These are phyloP conservation scores for Ceraclea dissimilis DNA, from an alignment of 2,888 invertebrate genomes.

Conservation along the genomic window DNA sequence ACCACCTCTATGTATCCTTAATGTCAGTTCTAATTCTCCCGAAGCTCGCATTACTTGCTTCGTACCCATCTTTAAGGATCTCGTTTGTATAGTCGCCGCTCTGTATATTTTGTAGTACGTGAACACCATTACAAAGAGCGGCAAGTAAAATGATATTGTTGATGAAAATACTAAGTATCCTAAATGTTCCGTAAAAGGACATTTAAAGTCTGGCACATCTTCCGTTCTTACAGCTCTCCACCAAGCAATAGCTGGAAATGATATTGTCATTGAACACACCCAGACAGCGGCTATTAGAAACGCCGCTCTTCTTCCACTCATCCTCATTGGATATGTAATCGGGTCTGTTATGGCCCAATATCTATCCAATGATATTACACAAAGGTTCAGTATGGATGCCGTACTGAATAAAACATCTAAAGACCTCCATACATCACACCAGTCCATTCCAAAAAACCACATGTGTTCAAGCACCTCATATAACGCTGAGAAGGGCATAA, in stretches of 20 bases:
- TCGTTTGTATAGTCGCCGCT: slow-evolving; percentile 87
- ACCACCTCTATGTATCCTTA: slow-evolving; percentile 91
- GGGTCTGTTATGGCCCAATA: slow-evolving; percentile 99
- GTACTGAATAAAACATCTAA: slow-evolving; percentile 95
- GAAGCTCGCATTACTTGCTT: slow-evolving; percentile 82
- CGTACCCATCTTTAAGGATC: slow-evolving; percentile 83
- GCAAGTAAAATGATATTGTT: slow-evolving; percentile 95
- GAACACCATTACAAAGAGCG: slow-evolving; percentile 95
- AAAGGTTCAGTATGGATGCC: slow-evolving; percentile 93
- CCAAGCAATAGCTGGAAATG: slow-evolving; percentile 96
- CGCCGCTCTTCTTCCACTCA: slow-evolving; percentile 82
- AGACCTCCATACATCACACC: slow-evolving; percentile 98
- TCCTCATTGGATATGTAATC: slow-evolving; percentile 91
- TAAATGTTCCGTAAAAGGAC: slow-evolving; percentile 93
- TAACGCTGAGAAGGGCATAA: slow-evolving; percentile 94
- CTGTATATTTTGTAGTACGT: slow-evolving; percentile 95
- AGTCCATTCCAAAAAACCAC: slow-evolving; percentile 92
- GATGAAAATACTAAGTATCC: slow-evolving; percentile 97
- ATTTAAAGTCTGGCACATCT: slow-evolving; percentile 75
- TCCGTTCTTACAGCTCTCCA: slow-evolving; percentile 83
- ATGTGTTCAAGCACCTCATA: slow-evolving; percentile 83
- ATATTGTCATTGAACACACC: slow-evolving; percentile 94
- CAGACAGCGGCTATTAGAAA: slow-evolving; percentile 89
- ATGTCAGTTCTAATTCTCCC: slow-evolving; percentile 78
- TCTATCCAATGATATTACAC: slow-evolving; percentile 92